Percentiles rank a stretch among this genome's conserved stretches.
Evolutionary conservation across 2,113 vertebrate species (phyloP).

Genomic region (Clupea harengus): DNA sequence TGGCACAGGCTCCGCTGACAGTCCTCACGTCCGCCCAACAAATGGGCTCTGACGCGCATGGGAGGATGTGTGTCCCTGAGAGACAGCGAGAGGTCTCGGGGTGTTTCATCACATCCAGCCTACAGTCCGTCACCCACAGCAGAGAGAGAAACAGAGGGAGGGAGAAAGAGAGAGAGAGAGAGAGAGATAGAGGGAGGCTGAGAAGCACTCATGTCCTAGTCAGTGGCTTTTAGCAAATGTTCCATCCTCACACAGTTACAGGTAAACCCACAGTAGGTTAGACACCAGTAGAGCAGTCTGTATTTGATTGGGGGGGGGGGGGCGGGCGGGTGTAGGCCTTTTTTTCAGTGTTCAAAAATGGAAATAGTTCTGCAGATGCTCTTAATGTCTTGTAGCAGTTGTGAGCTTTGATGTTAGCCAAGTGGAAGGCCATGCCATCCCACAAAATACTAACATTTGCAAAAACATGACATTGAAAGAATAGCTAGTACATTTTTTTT

Average conservation of each 20-base stretch:
- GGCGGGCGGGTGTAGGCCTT: too few relatives aligned
- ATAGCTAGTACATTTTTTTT: not conserved
- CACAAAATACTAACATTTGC: not conserved
- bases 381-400: not conserved
- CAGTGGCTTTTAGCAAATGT: not conserved
- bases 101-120: not conserved
- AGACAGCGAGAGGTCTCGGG: constrained; percentile 9
- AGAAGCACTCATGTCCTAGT: not conserved
- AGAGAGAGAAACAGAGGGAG: not conserved
- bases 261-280: not conserved
- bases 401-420: not conserved
- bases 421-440: not conserved
- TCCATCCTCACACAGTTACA: not conserved
- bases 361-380: not conserved
- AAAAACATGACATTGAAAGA: not conserved
- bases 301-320: not conserved
- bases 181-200: not conserved
- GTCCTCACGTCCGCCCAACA: not conserved
- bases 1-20: not conserved
- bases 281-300: too few relatives aligned
- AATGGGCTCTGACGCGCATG: not conserved
- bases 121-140: not conserved
- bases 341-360: too few relatives aligned
- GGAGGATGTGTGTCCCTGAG: not conserved
- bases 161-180: not conserved